Evolutionary conservation across 37 sponge, comb jelly and placozoan species (phyloP).

Genomic region (Ianthella basta): DNA sequence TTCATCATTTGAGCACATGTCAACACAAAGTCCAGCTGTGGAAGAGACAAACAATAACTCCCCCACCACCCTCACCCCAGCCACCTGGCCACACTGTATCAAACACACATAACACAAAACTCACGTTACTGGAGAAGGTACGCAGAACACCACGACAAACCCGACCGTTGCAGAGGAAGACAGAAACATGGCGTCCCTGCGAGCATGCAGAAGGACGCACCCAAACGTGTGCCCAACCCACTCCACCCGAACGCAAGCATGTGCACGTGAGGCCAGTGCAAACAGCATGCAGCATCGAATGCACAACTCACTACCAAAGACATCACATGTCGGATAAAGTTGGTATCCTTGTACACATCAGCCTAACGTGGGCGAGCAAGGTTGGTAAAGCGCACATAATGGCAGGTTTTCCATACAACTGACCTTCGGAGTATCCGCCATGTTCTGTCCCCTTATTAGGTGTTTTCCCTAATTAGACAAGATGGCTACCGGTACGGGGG

Average conservation of each 20-base stretch:
- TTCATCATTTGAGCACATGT: constrained; percentile 7
- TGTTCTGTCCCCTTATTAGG: background rate
- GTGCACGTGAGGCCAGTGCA: too few species aligned
- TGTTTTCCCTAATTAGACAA: background rate
- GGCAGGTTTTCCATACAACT: too few species aligned
- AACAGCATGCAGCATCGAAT: too few species aligned
- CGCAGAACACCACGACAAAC: constrained; percentile 7
- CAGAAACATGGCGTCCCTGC: constrained; percentile 29
- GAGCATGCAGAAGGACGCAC: background rate
- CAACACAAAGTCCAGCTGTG: constrained; percentile 7
- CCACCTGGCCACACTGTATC: background rate
- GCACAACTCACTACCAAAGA: constrained; percentile 7
- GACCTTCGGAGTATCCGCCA: too few species aligned
- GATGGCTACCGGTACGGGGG: background rate
- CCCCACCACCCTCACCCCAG: background rate
- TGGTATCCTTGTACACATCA: constrained; percentile 3
- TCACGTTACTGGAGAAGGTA: constrained; percentile 4
- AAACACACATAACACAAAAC: background rate
- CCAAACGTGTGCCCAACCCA: too few species aligned
- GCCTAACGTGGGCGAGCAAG: background rate
- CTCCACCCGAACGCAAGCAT: too few species aligned
- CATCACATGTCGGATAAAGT: background rate
- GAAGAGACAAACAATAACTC: background rate
- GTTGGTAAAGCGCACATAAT: too few species aligned
- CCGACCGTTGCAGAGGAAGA: background rate